Percentiles rank a stretch among this genome's conserved stretches.
phyloP scores from a whole-genome alignment of 2,113 vertebrate species.

The Passer domesticus region DNA sequence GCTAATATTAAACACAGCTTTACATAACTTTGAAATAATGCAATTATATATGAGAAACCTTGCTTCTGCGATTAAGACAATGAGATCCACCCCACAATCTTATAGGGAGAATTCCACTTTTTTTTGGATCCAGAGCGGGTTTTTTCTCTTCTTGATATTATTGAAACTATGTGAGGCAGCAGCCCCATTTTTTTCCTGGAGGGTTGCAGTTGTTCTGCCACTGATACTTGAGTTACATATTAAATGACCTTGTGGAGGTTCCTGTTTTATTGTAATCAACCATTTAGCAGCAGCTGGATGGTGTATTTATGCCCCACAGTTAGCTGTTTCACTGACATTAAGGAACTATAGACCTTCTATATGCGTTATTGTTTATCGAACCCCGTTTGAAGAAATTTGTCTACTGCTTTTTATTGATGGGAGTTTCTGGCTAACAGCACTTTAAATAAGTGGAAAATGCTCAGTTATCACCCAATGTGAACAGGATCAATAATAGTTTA shows the following conservation, averaged over 20 bases:
- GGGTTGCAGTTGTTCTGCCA: neutral
- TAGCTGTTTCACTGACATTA: conserved; percentile 69
- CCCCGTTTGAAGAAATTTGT: conserved; percentile 84
- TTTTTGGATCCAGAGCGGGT: neutral
- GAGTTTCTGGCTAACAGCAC: conserved; percentile 87
- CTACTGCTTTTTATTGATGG: conserved; percentile 84
- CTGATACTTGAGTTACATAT: conserved; percentile 46
- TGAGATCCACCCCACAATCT: neutral
- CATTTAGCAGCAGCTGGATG: conserved; percentile 49
- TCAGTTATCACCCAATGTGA: conserved; percentile 85
- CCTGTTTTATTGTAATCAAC: conserved; percentile 54
- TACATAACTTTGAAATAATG: conserved; percentile 59
- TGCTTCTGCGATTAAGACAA: conserved; percentile 41
- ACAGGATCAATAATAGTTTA: conserved; percentile 85
- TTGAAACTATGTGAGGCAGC: neutral
- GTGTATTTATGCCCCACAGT: conserved; percentile 28
- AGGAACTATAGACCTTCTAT: conserved; percentile 59
- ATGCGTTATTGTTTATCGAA: conserved; percentile 74
- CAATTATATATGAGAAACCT: conserved; percentile 51
- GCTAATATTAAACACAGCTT: conserved; percentile 60
- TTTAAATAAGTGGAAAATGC: conserved; percentile 92
- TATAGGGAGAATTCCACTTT: neutral
- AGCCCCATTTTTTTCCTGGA: neutral
- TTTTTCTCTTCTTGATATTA: neutral
- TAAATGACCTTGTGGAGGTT: conserved; percentile 55